Base-by-base conservation (phyloP, 2,888 invertebrate species). In the Papilio protenor region DNA sequence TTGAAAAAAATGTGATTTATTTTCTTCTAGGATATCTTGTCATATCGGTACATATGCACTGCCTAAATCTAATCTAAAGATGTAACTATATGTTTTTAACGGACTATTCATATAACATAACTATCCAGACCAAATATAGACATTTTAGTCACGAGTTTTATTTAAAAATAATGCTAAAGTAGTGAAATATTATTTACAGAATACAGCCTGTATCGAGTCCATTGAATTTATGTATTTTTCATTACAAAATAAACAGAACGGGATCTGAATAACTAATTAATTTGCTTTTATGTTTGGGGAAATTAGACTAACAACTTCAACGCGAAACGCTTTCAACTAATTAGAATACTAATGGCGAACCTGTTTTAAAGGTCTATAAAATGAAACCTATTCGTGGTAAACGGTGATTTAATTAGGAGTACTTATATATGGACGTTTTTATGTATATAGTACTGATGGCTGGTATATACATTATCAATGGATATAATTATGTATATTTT, bases 291-390 rank as follows among this genome's bases (percentile, higher is more conserved):
- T 71, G 71, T 52, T 71, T 52, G 27, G 27, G 2, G 52, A 71
- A 71, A 71, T 71, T 71, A 71, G 14, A 52, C 49, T 27, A 52
- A 27, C 71, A 71, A 71, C 27, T 71, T 49, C 27, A 71, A 71
- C 52, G 71, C 71, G 71, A 71, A 71, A 52, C 52, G 71, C 27
- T 71, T 71, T 71, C 71, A 71, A 71, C 71, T 71, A 71, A 71
- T 71, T 71, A 52, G 27, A 71, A 71, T 71, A 52, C 71, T 71
- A 52, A 71, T 66, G 66, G 66, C 66, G 66, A 40, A 64, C 64
- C 66, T 66, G 66, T 71, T 71, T 71, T 49, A 27, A 71, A 27
- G 49, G 52, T 18, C 52, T 21, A 71, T 71, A 71, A 71, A 52
- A 52, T 66, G 40, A 66, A 66, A 66, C 11, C 66, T 72, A 33